Conservation (phyloP, 2,113 vertebrate genomes). For the Pluvianellus socialis region DNA sequence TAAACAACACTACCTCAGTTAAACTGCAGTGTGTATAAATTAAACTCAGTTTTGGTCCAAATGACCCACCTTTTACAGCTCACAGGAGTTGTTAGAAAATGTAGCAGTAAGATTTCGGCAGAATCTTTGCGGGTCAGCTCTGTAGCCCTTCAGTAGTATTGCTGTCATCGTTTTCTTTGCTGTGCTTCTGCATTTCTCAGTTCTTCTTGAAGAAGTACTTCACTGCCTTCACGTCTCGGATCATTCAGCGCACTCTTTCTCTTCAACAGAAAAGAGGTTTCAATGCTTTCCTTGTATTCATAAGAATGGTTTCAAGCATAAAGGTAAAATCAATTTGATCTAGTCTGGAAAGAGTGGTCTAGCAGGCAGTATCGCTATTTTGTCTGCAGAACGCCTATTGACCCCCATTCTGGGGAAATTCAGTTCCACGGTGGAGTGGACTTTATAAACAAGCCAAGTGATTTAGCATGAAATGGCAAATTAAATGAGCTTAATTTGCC, state of each 20-base stretch:
- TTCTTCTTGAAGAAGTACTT: too few species aligned
- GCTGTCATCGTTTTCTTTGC: not conserved
- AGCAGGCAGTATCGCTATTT: not conserved
- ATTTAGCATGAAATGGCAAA: not conserved
- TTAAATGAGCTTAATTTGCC: not conserved
- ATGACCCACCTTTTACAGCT: not conserved
- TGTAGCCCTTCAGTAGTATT: not conserved
- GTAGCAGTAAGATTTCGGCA: not conserved
- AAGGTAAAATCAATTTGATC: not conserved
- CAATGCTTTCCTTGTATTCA: not conserved
- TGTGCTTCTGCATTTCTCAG: not conserved
- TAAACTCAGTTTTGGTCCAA: not conserved
- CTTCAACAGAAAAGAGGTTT: not conserved
- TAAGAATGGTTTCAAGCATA: not conserved
- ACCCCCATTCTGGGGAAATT: not conserved
- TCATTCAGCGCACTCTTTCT: not conserved
- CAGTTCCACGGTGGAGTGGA: not conserved
- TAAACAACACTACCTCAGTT: not conserved
- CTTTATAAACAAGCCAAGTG: not conserved
- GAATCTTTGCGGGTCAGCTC: not conserved
- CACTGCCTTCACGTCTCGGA: not conserved
- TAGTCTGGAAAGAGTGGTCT: not conserved
- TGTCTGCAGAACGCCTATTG: not conserved
- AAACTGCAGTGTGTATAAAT: not conserved
- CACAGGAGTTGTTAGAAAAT: not conserved